Conservation (phyloP, 1,140 invertebrate genomes). For the Reticulitermes speratus region DNA sequence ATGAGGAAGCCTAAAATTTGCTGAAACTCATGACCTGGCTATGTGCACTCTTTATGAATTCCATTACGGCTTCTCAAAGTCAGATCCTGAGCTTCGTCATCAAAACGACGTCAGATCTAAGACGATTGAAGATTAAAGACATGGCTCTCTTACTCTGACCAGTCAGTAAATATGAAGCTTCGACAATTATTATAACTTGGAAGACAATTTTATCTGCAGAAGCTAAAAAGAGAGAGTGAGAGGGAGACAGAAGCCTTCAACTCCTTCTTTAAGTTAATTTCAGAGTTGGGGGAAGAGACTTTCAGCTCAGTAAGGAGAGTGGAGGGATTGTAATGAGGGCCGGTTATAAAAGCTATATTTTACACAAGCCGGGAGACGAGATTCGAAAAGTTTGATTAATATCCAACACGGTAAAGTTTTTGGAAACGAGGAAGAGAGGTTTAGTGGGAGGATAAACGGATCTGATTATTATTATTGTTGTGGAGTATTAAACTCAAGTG, state of each 20-base stretch:
- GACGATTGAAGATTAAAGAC: neutral
- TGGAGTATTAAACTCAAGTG: neutral
- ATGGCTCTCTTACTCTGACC: neutral
- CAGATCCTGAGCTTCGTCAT: too few relatives aligned
- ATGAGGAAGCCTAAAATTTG: too few relatives aligned
- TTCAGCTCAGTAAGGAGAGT: neutral
- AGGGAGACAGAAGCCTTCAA: neutral
- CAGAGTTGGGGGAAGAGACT: neutral
- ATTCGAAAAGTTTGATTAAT: conserved; percentile 17
- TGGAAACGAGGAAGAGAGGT: too few relatives aligned
- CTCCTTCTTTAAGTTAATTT: conserved; percentile 3
- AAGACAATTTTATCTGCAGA: neutral
- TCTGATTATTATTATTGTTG: conserved; percentile 19
- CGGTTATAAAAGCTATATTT: neutral
- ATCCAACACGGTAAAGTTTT: neutral
- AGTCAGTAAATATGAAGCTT: neutral
- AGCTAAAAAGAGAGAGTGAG: neutral
- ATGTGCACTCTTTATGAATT: too few relatives aligned
- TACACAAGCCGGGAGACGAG: neutral
- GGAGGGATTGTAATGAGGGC: neutral
- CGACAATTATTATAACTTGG: conserved; percentile 6
- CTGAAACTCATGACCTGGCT: too few relatives aligned
- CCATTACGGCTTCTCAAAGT: too few relatives aligned
- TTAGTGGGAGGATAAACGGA: conserved; percentile 10
- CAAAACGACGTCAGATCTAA: too few relatives aligned